Conservation (phyloP, 2,797 vertebrate species). For the Poeciliopsis gracilis region DNA sequence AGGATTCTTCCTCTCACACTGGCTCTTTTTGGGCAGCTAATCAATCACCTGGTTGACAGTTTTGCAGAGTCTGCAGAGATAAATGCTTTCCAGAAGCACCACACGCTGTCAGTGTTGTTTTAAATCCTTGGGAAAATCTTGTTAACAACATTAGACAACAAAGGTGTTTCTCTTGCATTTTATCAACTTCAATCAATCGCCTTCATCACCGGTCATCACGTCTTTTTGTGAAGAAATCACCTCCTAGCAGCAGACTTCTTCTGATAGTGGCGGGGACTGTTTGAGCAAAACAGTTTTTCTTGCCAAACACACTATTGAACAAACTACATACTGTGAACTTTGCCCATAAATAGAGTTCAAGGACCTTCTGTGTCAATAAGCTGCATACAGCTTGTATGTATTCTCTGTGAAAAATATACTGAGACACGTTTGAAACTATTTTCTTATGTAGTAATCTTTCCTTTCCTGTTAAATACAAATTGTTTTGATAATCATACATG, state of each 20-base stretch:
- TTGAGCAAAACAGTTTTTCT: slow-evolving; percentile 41
- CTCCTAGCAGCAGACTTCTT: not conserved
- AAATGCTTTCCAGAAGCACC: slow-evolving; percentile 28
- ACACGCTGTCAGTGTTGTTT: slow-evolving; percentile 14
- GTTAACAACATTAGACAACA: not conserved
- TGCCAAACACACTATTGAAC: slow-evolving; percentile 44
- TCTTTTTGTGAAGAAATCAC: not conserved
- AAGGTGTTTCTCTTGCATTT: not conserved
- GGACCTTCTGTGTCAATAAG: slow-evolving; percentile 56
- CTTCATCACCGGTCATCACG: slow-evolving; percentile 24
- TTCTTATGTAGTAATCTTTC: not conserved
- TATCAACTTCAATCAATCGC: slow-evolving; percentile 10
- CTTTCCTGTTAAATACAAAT: not conserved
- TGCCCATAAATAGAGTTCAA: slow-evolving; percentile 53
- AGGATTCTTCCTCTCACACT: slow-evolving; percentile 6
- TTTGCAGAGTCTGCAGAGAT: slow-evolving; percentile 13
- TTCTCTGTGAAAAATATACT: not conserved
- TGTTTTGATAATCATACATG: not conserved
- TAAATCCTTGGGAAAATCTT: slow-evolving; percentile 25
- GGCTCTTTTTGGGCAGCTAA: slow-evolving; percentile 14
- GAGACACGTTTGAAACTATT: not conserved
- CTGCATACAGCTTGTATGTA: not conserved
- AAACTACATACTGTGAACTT: slow-evolving; percentile 59
- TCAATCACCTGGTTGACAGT: slow-evolving; percentile 28
- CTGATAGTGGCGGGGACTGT: slow-evolving; percentile 13